Evolutionary conservation across 2,888 invertebrate genomes (phyloP).

Genomic region (Rhopalosiphum nymphaeae): DNA sequence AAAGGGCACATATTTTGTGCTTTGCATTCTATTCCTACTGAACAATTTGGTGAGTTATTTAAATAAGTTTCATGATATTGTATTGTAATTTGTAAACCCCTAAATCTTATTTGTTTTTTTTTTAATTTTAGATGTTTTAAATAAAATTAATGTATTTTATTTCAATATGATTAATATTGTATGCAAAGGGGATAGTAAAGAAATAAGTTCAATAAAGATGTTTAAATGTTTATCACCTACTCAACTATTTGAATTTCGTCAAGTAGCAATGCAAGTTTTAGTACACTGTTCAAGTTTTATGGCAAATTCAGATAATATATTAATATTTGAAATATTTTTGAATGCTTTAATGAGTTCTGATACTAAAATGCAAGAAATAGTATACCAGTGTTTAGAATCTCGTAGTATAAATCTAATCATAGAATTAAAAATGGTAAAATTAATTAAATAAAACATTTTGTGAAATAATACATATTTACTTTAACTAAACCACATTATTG

Average conservation of each 20-base stretch:
- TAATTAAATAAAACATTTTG: neutral
- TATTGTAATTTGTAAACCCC: neutral
- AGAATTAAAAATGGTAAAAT: constrained; percentile 36
- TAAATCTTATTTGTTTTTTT: neutral
- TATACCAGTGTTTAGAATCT: constrained; percentile 23
- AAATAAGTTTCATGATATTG: neutral
- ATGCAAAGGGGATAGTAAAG: neutral
- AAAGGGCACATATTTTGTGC: constrained; percentile 57
- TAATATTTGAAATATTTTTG: constrained; percentile 22
- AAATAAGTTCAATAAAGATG: neutral
- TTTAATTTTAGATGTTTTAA: constrained; percentile 27
- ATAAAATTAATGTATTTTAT: constrained; percentile 21
- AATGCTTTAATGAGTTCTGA: neutral
- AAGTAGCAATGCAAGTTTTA: constrained; percentile 41
- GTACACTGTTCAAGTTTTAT: constrained; percentile 22
- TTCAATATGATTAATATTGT: constrained; percentile 20
- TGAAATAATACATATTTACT: neutral
- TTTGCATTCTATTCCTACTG: constrained; percentile 2
- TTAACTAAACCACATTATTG: neutral
- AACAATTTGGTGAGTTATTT: constrained; percentile 35
- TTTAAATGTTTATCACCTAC: neutral
- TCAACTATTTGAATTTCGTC: constrained; percentile 27
- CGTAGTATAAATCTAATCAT: neutral
- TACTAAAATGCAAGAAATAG: constrained; percentile 27
- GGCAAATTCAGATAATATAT: neutral